Evolutionary conservation across 2,113 vertebrate species (phyloP), one percentile per base, ranked within the genome.

Genomic region (Meles meles): DNA sequence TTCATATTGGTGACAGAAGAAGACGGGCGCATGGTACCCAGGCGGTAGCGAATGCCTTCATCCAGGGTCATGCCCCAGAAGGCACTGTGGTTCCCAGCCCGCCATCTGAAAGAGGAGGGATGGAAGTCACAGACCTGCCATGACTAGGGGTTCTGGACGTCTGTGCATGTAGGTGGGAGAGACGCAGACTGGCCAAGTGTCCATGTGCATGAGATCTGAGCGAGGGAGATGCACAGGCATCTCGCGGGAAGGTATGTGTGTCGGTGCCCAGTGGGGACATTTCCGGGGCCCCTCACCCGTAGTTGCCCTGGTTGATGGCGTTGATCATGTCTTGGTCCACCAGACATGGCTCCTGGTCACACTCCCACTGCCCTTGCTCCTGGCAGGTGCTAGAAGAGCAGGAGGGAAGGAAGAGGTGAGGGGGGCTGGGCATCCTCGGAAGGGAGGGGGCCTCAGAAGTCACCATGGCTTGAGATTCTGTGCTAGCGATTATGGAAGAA

Each of bases 21-120:
- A 72, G 99, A 99, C 0, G 99, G 99, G 2, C 99, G 98, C 97
- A 99, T 98, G 21, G 99, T 99, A 81, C 99, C 99, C 98, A 99
- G 98, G 18, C 99, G 99, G 98, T 99, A 98, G 21, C 98, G 99
- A 96, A 99, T 99, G 63, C 99, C 99, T 1, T 99, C 99, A 29
- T 99, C 99, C 96, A 99, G 99, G 0, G 98, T 99, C 99, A 99
- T 99, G 55, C 99, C 99, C 98, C 99, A 99, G 61, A 99, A 98
- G 97, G 99, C 99, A 96, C 99, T 99, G 98, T 99, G 99, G 98
- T 99, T 99, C 37, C 99, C 96, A 11, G 99, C 99, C 97, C 94
- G 99, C 99, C 99, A 99, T 81, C 99, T 99, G 97, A 2, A 65
- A 92, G 55, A 92, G 9, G 49, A 67, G 34, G 95, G 42, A 20